Evolutionary conservation across 1,140 invertebrate genomes (phyloP).

Genomic region (Anthonomus grandis): DNA sequence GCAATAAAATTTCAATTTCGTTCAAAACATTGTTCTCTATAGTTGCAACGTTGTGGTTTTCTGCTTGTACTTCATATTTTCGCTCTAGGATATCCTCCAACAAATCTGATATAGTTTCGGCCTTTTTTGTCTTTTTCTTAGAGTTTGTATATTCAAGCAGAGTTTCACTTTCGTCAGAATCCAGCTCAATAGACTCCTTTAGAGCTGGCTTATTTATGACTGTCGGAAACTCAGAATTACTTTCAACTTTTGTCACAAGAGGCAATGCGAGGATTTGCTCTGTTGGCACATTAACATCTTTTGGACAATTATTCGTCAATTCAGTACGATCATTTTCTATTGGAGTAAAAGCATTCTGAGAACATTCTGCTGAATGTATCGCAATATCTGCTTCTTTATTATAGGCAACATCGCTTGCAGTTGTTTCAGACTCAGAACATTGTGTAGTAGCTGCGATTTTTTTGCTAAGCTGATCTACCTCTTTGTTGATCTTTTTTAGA

Average conservation of each 20-base stretch:
- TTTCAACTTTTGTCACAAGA: background rate
- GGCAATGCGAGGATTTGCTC: no score
- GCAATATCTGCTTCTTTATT: background rate
- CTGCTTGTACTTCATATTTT: background rate
- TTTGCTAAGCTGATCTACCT: background rate
- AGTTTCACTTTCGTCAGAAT: background rate
- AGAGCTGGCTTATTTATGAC: background rate
- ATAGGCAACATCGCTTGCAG: background rate
- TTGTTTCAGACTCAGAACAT: background rate
- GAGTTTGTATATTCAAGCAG: background rate
- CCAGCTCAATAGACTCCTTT: background rate
- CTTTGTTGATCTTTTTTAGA: background rate
- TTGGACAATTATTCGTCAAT: background rate
- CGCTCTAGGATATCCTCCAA: background rate
- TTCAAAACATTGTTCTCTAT: background rate
- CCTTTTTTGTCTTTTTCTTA: background rate
- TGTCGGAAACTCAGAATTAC: background rate
- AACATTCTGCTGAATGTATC: background rate
- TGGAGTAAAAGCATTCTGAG: background rate
- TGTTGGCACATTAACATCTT: no score
- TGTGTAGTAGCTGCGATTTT: background rate
- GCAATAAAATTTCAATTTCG: background rate
- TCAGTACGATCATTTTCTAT: background rate
- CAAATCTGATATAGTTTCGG: background rate
- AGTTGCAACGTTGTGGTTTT: background rate